phyloP scores from a whole-genome alignment of 2,113 vertebrate species.

The Limanda limanda region DNA sequence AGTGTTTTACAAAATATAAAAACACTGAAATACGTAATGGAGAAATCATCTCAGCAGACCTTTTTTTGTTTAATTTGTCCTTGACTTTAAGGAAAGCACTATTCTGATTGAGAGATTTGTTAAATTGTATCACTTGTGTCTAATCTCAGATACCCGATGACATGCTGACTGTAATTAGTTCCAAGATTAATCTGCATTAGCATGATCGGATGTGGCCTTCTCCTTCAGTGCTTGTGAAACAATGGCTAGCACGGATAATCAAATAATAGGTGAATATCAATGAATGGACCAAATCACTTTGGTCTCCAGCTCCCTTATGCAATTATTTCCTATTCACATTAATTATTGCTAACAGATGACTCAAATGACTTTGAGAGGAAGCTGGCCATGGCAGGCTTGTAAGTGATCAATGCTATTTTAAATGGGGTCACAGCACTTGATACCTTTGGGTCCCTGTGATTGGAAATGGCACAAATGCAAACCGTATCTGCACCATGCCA shows the following conservation, averaged over 20 bases:
- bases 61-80: constrained; percentile 16
- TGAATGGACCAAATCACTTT: constrained; percentile 81
- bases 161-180: constrained; percentile 85
- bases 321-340: constrained; percentile 96
- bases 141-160: constrained; percentile 77
- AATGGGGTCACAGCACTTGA: constrained; percentile 80
- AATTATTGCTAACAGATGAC: constrained; percentile 96
- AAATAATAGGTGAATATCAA: constrained; percentile 91
- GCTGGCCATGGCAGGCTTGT: constrained; percentile 80
- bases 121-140: constrained; percentile 81
- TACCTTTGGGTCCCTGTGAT: constrained; percentile 49
- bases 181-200: constrained; percentile 80
- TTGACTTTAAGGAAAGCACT: constrained; percentile 38
- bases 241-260: constrained; percentile 80
- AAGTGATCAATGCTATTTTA: constrained; percentile 80
- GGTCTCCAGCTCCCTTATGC: constrained; percentile 90
- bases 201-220: constrained; percentile 70
- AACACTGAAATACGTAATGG: constrained; percentile 4
- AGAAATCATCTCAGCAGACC: neutral
- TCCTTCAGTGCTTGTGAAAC: constrained; percentile 79
- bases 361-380: constrained; percentile 93
- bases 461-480: constrained; percentile 34
- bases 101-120: constrained; percentile 77
- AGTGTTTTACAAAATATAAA: neutral
- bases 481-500: constrained; percentile 5